Conservation (phyloP, 1,140 invertebrate genomes). For the Drosophila ananassae region DNA sequence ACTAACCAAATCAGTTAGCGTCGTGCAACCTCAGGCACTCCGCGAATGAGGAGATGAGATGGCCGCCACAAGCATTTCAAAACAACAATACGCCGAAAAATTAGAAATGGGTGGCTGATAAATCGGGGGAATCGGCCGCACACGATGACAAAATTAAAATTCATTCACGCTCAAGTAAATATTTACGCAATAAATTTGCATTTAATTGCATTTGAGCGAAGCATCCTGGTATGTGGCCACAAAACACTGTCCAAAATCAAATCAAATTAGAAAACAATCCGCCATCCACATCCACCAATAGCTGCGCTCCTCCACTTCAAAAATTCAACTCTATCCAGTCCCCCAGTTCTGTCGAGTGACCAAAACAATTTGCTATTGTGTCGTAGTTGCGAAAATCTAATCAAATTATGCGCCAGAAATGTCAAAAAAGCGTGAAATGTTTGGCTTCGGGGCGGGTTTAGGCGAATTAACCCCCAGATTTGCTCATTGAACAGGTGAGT, state of each 20-base stretch:
- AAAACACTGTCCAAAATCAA: constrained; percentile 66
- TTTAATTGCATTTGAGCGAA: constrained; percentile 75
- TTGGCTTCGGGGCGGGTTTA: constrained; percentile 52
- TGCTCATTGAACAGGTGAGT: constrained; percentile 11
- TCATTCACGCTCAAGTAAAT: constrained; percentile 82
- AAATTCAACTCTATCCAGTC: constrained; percentile 5
- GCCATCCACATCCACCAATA: constrained; percentile 32
- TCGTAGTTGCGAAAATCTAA: constrained; percentile 70
- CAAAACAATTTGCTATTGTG: constrained; percentile 70
- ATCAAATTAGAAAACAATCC: constrained; percentile 74
- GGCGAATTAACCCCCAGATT: constrained; percentile 1
- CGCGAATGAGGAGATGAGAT: constrained; percentile 21
- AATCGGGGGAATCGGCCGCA: not conserved
- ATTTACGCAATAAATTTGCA: constrained; percentile 83
- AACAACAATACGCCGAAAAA: constrained; percentile 23
- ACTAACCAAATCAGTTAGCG: constrained; percentile 29
- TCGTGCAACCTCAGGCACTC: constrained; percentile 46
- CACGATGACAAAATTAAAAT: constrained; percentile 75
- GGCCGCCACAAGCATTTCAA: constrained; percentile 31
- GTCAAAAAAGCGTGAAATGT: constrained; percentile 81
- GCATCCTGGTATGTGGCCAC: constrained; percentile 32
- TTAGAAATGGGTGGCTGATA: constrained; percentile 2
- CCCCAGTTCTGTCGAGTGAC: constrained; percentile 25
- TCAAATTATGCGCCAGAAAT: constrained; percentile 81
- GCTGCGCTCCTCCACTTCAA: constrained; percentile 11